Evolutionary conservation across 2,888 invertebrate genomes (phyloP).

Genomic region (Chrysolina americana): DNA sequence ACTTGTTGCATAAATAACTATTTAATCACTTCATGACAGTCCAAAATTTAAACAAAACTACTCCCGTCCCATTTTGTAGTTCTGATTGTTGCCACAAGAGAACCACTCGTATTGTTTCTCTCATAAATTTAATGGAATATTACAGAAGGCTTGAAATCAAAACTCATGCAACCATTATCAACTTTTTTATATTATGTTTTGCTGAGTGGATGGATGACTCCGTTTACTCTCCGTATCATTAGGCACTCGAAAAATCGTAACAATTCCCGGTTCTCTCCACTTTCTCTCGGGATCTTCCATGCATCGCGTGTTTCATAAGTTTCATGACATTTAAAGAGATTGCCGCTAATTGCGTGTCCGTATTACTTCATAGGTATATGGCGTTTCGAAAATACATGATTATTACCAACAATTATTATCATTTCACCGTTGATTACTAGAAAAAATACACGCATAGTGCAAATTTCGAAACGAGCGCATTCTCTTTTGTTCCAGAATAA

Average conservation of each 20-base stretch:
- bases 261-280: not conserved
- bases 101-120: too few species aligned
- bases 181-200: too few species aligned
- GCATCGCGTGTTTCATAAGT: conserved; percentile 2
- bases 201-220: too few species aligned
- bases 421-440: conserved; percentile 9
- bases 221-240: not conserved
- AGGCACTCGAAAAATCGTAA: conserved; percentile 16
- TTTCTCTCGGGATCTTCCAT: not conserved
- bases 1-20: too few species aligned
- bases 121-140: too few species aligned
- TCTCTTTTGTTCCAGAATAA: conserved; percentile 1
- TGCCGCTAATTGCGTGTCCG: not conserved
- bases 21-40: too few species aligned
- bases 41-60: too few species aligned
- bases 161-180: too few species aligned
- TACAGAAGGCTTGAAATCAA: too few species aligned
- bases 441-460: conserved; percentile 6
- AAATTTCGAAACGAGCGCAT: not conserved
- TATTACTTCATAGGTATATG: conserved; percentile 13
- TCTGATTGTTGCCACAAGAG: too few species aligned
- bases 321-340: conserved; percentile 17
- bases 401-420: not conserved
- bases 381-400: not conserved
- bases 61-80: too few species aligned